Conservation (phyloP, 2,888 invertebrate species). For the Drosophila peninsularis region DNA sequence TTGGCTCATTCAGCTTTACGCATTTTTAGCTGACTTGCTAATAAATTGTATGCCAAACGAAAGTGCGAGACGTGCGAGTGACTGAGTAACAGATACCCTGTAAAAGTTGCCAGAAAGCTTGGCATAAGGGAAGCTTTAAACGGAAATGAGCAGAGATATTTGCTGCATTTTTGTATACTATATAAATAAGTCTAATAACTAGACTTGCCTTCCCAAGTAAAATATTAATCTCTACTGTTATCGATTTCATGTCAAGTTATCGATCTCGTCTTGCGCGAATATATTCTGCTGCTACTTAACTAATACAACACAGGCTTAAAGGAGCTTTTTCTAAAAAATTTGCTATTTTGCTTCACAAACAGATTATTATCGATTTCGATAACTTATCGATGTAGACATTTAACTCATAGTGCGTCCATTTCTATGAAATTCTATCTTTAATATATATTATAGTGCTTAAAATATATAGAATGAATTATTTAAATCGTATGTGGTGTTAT, state of each 20-base stretch:
- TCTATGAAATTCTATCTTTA: neutral
- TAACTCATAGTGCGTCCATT: neutral
- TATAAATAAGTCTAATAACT: no score
- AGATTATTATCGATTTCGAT: neutral
- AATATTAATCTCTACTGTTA: neutral
- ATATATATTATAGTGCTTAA: neutral
- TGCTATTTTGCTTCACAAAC: neutral
- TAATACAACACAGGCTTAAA: neutral
- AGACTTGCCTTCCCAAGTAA: no score
- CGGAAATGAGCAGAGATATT: no score
- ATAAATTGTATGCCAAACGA: slow-evolving; percentile 2
- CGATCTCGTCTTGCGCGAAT: no score
- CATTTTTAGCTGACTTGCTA: slow-evolving; percentile 2
- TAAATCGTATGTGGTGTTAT: neutral
- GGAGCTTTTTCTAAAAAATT: neutral
- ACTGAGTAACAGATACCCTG: neutral
- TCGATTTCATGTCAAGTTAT: neutral
- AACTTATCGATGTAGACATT: neutral
- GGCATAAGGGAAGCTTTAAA: no score
- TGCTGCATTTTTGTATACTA: neutral
- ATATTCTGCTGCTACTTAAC: neutral
- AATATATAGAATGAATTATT: rapidly evolving
- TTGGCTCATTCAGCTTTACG: slow-evolving; percentile 6
- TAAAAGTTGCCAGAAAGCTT: no score
- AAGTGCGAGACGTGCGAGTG: neutral